These are phyloP conservation scores for Syrmaticus mikado DNA, from an alignment of 2,113 vertebrate species.

Conservation along the genomic window DNA sequence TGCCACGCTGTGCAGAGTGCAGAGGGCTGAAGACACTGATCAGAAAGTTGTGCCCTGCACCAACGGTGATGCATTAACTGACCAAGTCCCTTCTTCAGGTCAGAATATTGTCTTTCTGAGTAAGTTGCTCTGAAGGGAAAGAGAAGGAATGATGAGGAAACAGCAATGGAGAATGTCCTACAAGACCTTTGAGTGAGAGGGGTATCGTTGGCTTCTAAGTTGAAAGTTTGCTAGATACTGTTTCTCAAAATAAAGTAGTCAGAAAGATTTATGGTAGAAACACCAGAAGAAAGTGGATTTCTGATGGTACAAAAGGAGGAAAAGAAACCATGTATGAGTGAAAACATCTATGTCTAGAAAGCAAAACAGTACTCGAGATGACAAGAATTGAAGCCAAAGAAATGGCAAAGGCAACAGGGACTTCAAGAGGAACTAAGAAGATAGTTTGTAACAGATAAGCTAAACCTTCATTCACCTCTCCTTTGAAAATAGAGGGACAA, in stretches of 20 bases:
- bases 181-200: rapidly evolving
- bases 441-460: neutral
- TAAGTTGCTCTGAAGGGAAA: neutral
- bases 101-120: neutral
- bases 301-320: neutral
- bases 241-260: neutral
- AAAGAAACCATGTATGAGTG: neutral
- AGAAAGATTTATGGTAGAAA: neutral
- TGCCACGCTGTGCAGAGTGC: neutral
- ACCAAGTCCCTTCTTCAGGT: neutral
- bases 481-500: neutral
- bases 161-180: neutral
- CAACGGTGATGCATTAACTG: neutral
- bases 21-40: neutral
- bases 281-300: neutral
- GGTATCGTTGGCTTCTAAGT: neutral
- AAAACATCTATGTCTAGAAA: neutral
- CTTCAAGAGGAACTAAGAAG: neutral
- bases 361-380: neutral
- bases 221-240: neutral
- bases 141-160: neutral
- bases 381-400: neutral
- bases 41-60: neutral
- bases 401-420: neutral
- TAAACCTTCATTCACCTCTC: neutral